phyloP scores from a whole-genome alignment of 2,113 vertebrate genomes.

The Lepidothrix coronata region DNA sequence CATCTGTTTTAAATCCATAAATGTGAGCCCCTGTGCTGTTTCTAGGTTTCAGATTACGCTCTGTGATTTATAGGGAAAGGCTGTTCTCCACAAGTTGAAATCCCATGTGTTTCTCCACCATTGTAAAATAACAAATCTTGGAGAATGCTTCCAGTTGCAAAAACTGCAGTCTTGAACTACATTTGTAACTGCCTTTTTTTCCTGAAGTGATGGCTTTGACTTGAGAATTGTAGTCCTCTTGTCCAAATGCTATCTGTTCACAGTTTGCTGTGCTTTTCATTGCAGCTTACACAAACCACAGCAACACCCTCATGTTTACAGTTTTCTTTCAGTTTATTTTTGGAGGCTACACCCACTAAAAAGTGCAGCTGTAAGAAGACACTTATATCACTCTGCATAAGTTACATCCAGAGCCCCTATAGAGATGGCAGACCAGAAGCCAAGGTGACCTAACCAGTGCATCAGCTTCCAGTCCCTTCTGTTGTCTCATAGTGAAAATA shows the following conservation, averaged over 20 bases:
- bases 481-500: neutral
- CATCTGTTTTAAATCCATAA: constrained; percentile 67
- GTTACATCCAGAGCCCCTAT: neutral
- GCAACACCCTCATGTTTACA: neutral
- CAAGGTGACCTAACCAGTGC: neutral
- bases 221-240: neutral
- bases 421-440: neutral
- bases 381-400: neutral
- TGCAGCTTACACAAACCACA: neutral
- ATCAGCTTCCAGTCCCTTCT: neutral
- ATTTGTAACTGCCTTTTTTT: neutral
- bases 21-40: constrained; percentile 58
- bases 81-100: constrained; percentile 54
- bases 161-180: neutral
- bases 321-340: neutral
- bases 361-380: constrained; percentile 23
- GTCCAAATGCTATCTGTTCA: neutral
- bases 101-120: constrained; percentile 54
- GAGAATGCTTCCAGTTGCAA: constrained; percentile 43
- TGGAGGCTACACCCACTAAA: neutral
- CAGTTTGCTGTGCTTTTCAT: neutral
- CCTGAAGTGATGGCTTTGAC: neutral
- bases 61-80: constrained; percentile 66
- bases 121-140: constrained; percentile 60
- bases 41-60: constrained; percentile 62